These are phyloP conservation scores for Phortica magna DNA, from an alignment of 2,888 invertebrate species.

Conservation along the genomic window DNA sequence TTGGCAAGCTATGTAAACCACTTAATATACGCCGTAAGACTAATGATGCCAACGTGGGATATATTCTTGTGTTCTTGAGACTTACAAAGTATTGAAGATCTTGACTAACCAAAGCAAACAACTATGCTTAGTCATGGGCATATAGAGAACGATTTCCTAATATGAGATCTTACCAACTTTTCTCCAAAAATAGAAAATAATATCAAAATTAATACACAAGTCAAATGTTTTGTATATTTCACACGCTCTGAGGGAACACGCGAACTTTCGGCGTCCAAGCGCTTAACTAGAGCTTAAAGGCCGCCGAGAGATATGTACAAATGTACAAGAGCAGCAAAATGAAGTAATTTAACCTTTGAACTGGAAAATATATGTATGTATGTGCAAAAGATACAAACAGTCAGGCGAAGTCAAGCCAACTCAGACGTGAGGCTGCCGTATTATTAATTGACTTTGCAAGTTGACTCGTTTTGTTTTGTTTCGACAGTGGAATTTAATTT, in stretches of 20 bases:
- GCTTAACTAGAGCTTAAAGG: background rate
- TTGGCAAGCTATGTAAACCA: background rate
- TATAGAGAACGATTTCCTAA: too few relatives aligned
- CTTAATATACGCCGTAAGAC: too few relatives aligned
- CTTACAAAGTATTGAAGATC: too few relatives aligned
- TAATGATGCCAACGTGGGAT: too few relatives aligned
- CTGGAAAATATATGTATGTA: background rate
- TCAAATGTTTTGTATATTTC: background rate
- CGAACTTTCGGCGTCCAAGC: background rate
- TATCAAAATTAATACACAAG: background rate
- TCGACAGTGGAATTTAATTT: constrained; percentile 64
- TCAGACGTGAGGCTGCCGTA: background rate
- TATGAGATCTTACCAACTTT: background rate
- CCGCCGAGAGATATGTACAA: background rate
- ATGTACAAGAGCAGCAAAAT: background rate
- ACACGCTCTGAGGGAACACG: background rate
- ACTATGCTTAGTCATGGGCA: too few relatives aligned
- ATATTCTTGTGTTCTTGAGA: too few relatives aligned
- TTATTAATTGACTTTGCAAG: constrained; percentile 72
- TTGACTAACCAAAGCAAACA: too few relatives aligned
- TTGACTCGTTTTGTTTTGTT: constrained; percentile 60
- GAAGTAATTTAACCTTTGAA: constrained; percentile 29
- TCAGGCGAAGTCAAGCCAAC: background rate
- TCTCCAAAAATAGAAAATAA: background rate
- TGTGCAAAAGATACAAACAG: background rate